Base-by-base conservation (phyloP, 2,797 vertebrate genomes). In the Chaetodon trifasciatus region DNA sequence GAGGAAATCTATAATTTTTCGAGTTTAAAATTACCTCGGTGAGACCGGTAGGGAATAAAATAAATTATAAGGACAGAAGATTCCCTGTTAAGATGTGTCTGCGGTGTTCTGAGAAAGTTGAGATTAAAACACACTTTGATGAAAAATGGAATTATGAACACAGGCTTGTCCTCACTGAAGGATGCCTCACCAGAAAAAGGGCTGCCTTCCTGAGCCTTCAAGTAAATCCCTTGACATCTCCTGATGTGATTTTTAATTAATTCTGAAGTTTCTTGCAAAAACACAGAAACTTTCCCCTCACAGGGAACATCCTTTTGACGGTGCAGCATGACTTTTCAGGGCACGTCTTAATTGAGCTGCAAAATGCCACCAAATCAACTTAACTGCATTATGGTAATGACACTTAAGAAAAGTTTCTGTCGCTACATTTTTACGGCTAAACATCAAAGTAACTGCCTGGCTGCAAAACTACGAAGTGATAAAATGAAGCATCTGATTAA, bases 61-160 rank as follows among this genome's bases (percentile, higher is more conserved):
- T 87, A 77, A 85, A 83, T 82, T 81, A 91, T 88, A 84, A 85
- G 84, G 88, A 84, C 73, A 68, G 88, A 73, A 87, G 85, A 86
- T 91, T 87, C 86, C 78, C 85, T 66, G 78, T 85, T 88, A 89
- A 92, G 87, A 93, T 89, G 83, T 79, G 84, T 88, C 86, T 74
- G 70, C 78, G 6, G 89, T 76, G 60, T 44, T 88, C 88, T 78
- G 91, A 93, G 86, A 89, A 80, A 68, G 76, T 66, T 61, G 85
- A 93, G 94, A 94, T 93, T 94, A 93, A 93, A 94, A 94, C 82
- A 60, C 67, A 82, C 92, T 94, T 94, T 95, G 94, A 94, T 94
- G 91, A 94, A 93, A 95, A 93, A 93, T 91, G 84, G 88, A 94
- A 94, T 93, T 91, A 92, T 87, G 92, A 94, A 88, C 86, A 87